Evolutionary conservation across 1,140 invertebrate species (phyloP).

Genomic region (Platyura marginata): DNA sequence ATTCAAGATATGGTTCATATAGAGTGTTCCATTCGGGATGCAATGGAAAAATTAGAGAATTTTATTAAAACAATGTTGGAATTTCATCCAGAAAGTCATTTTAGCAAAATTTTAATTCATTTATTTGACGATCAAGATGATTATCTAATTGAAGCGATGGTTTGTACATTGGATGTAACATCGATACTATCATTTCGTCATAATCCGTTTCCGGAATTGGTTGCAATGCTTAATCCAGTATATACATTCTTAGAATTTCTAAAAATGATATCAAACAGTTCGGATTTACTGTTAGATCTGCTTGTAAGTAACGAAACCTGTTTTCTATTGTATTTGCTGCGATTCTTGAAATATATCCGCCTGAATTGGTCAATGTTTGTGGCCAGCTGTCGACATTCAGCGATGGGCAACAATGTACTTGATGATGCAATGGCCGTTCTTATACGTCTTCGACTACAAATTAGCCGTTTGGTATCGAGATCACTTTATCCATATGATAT

Average conservation of each 20-base stretch:
- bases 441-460: slow-evolving; percentile 57
- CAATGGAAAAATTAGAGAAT: slow-evolving; percentile 57
- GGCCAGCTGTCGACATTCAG: slow-evolving; percentile 44
- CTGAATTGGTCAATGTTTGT: slow-evolving; percentile 71
- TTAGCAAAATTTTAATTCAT: slow-evolving; percentile 74
- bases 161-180: slow-evolving; percentile 73
- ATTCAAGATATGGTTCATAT: slow-evolving; percentile 78
- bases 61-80: slow-evolving; percentile 65
- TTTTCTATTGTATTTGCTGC: slow-evolving; percentile 68
- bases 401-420: slow-evolving; percentile 37
- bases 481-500: slow-evolving; percentile 80
- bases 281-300: slow-evolving; percentile 65
- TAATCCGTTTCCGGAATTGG: slow-evolving; percentile 50
- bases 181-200: slow-evolving; percentile 65
- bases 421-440: slow-evolving; percentile 70
- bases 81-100: slow-evolving; percentile 69
- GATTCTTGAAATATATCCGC: slow-evolving; percentile 69
- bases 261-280: slow-evolving; percentile 62
- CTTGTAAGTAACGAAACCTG: slow-evolving; percentile 82
- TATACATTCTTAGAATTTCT: slow-evolving; percentile 70
- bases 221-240: slow-evolving; percentile 62
- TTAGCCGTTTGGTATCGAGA: slow-evolving; percentile 62
- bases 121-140: slow-evolving; percentile 82
- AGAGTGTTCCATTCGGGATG: slow-evolving; percentile 65
- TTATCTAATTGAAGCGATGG: slow-evolving; percentile 79